Percentiles rank a stretch among this genome's conserved stretches.
phyloP scores from a whole-genome alignment of 2,797 vertebrate species.

The Melanitta fusca region DNA sequence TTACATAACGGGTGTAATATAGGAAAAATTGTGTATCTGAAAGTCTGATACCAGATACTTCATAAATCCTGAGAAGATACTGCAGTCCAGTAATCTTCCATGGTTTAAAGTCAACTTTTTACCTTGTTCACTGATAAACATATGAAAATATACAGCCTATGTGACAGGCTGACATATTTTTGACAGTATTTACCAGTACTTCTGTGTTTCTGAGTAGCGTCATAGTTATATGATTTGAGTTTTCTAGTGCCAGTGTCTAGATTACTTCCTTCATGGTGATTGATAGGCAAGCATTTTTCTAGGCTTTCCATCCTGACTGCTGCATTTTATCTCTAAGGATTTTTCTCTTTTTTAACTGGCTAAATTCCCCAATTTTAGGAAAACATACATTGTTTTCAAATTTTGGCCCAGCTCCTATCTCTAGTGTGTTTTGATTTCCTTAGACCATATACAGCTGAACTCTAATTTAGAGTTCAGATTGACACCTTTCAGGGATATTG shows the following conservation, averaged over 20 bases:
- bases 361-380: background rate
- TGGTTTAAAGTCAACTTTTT: background rate
- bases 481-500: background rate
- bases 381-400: background rate
- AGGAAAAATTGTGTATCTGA: background rate
- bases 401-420: background rate
- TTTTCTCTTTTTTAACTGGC: background rate
- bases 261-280: background rate
- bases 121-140: background rate
- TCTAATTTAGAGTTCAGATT: background rate
- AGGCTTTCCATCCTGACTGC: background rate
- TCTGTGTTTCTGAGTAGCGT: background rate
- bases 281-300: background rate
- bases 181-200: background rate
- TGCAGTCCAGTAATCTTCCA: background rate
- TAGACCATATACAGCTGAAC: background rate
- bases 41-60: background rate
- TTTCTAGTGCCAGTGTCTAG: background rate
- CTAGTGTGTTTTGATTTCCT: background rate
- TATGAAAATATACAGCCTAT: background rate
- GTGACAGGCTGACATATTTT: background rate
- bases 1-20: background rate
- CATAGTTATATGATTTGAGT: background rate
- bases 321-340: background rate
- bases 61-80: background rate